phyloP scores from a whole-genome alignment of 2,113 vertebrate species.

The Heterocephalus glaber region DNA sequence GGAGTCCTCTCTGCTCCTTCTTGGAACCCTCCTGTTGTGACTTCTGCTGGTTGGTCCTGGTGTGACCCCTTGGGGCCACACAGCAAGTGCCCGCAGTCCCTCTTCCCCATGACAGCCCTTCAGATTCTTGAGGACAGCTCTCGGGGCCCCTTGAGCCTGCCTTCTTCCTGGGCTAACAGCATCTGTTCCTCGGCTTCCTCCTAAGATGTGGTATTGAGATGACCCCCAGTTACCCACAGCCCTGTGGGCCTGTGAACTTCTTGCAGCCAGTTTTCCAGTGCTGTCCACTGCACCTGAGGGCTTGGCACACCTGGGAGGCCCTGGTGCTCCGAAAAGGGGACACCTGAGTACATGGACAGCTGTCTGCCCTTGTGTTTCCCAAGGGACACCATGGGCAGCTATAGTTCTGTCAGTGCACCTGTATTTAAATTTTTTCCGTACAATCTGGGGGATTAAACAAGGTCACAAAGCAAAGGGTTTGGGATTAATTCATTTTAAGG shows the following conservation, averaged over 20 bases:
- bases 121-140: slow-evolving; percentile 25
- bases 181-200: not conserved
- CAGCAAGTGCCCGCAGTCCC: not conserved
- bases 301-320: not conserved
- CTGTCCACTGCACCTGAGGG: no score
- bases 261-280: not conserved
- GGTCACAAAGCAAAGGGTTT: not conserved
- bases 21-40: not conserved
- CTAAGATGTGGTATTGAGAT: not conserved
- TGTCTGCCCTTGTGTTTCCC: not conserved
- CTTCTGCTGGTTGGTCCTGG: not conserved
- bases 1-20: not conserved
- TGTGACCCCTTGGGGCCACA: slow-evolving; percentile 48
- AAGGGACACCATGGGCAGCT: not conserved
- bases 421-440: not conserved
- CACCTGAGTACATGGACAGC: not conserved
- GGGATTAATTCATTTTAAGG: not conserved
- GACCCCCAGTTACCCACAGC: not conserved
- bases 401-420: not conserved
- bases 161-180: not conserved
- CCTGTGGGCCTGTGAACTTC: not conserved
- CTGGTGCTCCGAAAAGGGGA: not conserved
- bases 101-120: slow-evolving; percentile 32
- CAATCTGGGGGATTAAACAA: not conserved
- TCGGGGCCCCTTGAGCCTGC: not conserved